Base-by-base conservation (phyloP, 2,888 invertebrate genomes). In the Nomada hirtipes region DNA sequence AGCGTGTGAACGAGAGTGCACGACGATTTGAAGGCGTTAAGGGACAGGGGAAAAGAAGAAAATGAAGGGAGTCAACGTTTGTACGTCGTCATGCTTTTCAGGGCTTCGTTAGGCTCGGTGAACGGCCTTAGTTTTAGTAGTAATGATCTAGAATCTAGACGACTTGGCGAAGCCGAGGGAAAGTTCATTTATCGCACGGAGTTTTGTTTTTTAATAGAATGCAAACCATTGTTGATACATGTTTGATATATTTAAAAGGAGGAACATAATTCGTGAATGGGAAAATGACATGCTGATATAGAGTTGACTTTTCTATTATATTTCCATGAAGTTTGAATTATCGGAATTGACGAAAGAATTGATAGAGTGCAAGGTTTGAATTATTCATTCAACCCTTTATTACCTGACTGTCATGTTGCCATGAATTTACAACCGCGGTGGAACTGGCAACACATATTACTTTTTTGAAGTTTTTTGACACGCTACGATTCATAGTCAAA, bases 91-190 rank as follows among this genome's bases (percentile, higher is more conserved):
- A 47, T 67, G 61, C 80, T 79, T 82, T 82, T 63, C 75, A 76
- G 76, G 71, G 78, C 86, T 84, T 86, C 87, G 80, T 83, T 86
- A 74, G 81, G 75, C 70, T 81, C 80, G 88, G 84, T 76, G 76
- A 74, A 69, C 76, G 73, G 88, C 64, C 74, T 71, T 78, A 85
- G 82, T 76, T 80, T 73, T 72, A 73, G 72, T 70, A 59, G 47
- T 53, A 72, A 70, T 63, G 68, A 75, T 59, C 72, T 87, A 87
- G 82, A 61, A 75, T 59, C 72, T 87, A 87, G 82, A 61, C 69
- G 77, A 57, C 63, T 71, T 36, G 4, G 61, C 74, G 70, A 80
- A 84, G 81, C 67, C 65, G 84, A 77, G 86, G 69, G 84, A 85
- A 84, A 86, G 87, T 65, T 75, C 74, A 50, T 23, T 61, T 44